These are phyloP conservation scores for Leptoclinus maculatus DNA, from an alignment of 2,797 vertebrate species.

Conservation along the genomic window DNA sequence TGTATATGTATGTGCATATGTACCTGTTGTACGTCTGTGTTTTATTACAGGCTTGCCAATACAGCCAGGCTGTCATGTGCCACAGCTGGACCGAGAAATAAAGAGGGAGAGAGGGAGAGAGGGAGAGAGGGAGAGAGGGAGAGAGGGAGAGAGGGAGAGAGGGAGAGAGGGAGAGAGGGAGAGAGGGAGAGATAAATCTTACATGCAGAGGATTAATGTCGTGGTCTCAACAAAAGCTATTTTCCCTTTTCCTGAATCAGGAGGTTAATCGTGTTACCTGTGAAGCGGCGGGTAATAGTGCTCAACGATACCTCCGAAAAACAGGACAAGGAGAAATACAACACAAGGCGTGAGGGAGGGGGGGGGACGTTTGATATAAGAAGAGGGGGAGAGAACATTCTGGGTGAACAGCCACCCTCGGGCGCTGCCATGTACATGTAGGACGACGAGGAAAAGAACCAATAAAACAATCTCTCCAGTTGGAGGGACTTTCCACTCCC, in stretches of 20 bases:
- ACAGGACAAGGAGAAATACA: slow-evolving; percentile 37
- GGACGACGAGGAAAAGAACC: not conserved
- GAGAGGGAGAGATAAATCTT: slow-evolving; percentile 40
- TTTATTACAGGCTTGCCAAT: slow-evolving; percentile 8
- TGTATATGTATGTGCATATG: not conserved
- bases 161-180: not conserved
- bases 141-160: slow-evolving; percentile 8
- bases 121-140: slow-evolving; percentile 12
- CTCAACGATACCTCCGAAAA: slow-evolving; percentile 9
- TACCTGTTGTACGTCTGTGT: not conserved
- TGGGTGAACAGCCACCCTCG: not conserved
- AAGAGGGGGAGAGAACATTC: not conserved
- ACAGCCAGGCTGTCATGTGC: slow-evolving; percentile 17
- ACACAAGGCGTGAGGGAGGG: not conserved
- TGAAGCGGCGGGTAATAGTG: slow-evolving; percentile 42
- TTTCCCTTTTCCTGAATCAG: slow-evolving; percentile 53
- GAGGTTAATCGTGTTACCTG: slow-evolving; percentile 70
- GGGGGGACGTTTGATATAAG: not conserved
- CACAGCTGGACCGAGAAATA: not conserved
- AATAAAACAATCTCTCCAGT: not conserved
- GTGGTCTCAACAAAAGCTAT: slow-evolving; percentile 47
- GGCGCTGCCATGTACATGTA: slow-evolving; percentile 2
- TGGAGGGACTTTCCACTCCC: not conserved
- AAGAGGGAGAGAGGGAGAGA: slow-evolving; percentile 10
- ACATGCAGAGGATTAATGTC: slow-evolving; percentile 55